These are phyloP conservation scores for Eledone cirrhosa DNA, from an alignment of 2,888 invertebrate species.

Conservation along the genomic window DNA sequence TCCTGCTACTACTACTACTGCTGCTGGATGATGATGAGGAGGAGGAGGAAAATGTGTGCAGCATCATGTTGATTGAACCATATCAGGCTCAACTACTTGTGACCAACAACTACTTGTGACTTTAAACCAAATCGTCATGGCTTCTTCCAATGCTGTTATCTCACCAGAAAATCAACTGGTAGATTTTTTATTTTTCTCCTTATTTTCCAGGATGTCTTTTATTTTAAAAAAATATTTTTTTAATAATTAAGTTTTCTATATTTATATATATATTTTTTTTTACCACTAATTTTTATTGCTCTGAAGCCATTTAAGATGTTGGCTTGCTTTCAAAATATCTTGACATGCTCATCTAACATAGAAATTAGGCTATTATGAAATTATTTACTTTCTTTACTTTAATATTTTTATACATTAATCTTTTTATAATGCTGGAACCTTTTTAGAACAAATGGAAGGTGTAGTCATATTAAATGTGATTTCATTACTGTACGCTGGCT, in stretches of 20 bases:
- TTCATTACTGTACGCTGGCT: background rate
- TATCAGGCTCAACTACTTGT: slow-evolving; percentile 25
- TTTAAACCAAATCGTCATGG: slow-evolving; percentile 20
- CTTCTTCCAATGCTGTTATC: slow-evolving; percentile 26
- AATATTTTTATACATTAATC: too few species aligned
- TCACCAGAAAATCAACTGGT: slow-evolving; percentile 28
- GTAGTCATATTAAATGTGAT: too few species aligned
- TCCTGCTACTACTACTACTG: slow-evolving; percentile 20
- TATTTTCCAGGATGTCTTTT: slow-evolving; percentile 26
- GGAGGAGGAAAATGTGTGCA: slow-evolving; percentile 15
- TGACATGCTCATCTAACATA: too few species aligned
- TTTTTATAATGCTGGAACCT: too few species aligned
- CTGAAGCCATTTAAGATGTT: too few species aligned
- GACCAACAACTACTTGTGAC: slow-evolving; percentile 23
- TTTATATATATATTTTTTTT: too few species aligned
- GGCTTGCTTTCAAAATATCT: too few species aligned
- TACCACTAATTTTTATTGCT: too few species aligned
- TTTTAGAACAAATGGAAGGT: too few species aligned
- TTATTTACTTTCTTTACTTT: too few species aligned
- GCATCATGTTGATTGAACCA: slow-evolving; percentile 24
- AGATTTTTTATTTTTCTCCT: slow-evolving; percentile 28
- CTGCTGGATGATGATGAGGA: slow-evolving; percentile 17
- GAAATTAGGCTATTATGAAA: too few species aligned
- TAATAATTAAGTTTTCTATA: too few species aligned
- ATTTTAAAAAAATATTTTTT: slow-evolving; percentile 18